Percentiles rank a stretch among this genome's conserved stretches.
These are phyloP conservation scores for Babyrousa celebensis DNA, from an alignment of 2,797 vertebrate genomes.

Conservation along the genomic window DNA sequence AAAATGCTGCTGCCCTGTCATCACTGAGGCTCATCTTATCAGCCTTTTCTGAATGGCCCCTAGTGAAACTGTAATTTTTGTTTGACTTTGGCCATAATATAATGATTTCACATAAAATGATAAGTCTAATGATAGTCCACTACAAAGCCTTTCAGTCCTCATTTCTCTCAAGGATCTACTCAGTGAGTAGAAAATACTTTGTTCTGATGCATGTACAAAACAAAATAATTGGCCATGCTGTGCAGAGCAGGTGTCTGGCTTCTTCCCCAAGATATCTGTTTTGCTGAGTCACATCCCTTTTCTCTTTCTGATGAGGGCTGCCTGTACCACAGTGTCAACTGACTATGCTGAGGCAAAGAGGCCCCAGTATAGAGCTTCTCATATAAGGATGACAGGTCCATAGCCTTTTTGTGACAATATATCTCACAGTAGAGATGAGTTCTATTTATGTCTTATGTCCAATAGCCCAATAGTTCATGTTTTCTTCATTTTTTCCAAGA, in stretches of 20 bases:
- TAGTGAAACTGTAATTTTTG: neutral
- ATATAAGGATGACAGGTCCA: no score
- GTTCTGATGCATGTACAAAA: neutral
- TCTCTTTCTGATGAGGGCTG: neutral
- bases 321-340: no score
- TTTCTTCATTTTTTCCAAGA: neutral
- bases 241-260: neutral
- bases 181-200: neutral
- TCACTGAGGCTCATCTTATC: neutral
- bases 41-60: neutral
- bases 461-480: neutral
- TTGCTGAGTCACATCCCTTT: neutral
- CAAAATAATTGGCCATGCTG: neutral
- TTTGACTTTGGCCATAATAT: neutral
- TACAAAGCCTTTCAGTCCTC: neutral
- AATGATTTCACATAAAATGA: neutral
- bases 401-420: neutral
- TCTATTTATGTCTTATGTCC: neutral
- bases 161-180: neutral
- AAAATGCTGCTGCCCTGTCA: fast-evolving
- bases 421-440: neutral
- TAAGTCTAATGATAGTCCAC: neutral
- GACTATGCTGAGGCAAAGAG: neutral
- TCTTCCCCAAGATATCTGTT: neutral
- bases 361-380: neutral